A percentile compares a stretch with the other conserved stretches of the same genome.
These are phyloP conservation scores for Diprion similis DNA, from an alignment of 1,140 invertebrate genomes.

Conservation along the genomic window DNA sequence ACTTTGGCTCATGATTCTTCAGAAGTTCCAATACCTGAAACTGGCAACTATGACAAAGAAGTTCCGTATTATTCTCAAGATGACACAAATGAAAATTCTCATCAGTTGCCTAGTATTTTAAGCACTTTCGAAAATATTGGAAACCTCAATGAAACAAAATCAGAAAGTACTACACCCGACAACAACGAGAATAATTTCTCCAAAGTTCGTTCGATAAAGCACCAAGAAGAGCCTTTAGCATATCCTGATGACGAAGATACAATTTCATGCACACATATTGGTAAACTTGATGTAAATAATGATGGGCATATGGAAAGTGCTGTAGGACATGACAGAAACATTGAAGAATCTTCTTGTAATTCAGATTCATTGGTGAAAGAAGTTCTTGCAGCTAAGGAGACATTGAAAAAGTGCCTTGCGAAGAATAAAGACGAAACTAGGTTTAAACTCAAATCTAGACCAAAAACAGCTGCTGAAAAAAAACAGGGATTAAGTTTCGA, in stretches of 20 bases:
- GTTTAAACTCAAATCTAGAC: constrained; percentile 29
- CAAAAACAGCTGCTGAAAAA: constrained; percentile 46
- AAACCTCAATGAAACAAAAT: background rate
- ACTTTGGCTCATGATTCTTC: constrained; percentile 34
- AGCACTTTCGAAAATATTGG: background rate
- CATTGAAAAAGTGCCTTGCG: constrained; percentile 51
- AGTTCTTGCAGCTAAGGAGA: constrained; percentile 57
- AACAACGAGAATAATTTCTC: background rate
- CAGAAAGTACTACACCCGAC: background rate
- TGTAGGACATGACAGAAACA: background rate
- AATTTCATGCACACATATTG: background rate
- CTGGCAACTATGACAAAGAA: background rate
- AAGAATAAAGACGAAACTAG: constrained; percentile 23
- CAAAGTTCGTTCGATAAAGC: background rate
- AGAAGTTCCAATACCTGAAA: constrained; percentile 32
- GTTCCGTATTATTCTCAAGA: background rate
- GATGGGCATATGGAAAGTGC: constrained; percentile 1
- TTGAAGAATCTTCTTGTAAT: constrained; percentile 29
- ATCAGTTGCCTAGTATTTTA: background rate
- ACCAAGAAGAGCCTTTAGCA: too few species aligned
- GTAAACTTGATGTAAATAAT: too few species aligned
- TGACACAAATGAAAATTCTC: background rate
- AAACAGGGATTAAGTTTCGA: constrained; percentile 40
- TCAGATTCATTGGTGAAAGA: constrained; percentile 54
- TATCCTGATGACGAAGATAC: too few species aligned